phyloP scores from a whole-genome alignment of 2,888 invertebrate species.

The Drosophila paramelanica region DNA sequence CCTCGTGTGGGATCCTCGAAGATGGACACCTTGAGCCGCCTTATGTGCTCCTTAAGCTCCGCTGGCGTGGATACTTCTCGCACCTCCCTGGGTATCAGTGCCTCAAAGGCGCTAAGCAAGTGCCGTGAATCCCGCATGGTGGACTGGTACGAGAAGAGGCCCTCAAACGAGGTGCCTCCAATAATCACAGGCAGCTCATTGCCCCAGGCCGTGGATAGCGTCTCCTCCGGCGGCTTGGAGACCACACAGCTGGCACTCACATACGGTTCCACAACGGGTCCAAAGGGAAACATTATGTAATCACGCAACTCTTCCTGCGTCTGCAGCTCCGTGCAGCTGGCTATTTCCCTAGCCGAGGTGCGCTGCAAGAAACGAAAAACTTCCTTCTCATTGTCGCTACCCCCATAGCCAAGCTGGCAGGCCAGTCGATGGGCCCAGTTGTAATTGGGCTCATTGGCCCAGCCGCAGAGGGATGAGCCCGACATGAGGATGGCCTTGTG shows the following conservation, averaged over 20 bases:
- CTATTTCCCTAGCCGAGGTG: slow-evolving; percentile 54
- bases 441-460: slow-evolving; percentile 72
- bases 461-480: slow-evolving; percentile 76
- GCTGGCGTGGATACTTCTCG: slow-evolving; percentile 49
- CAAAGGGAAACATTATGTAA: slow-evolving; percentile 73
- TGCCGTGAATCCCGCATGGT: slow-evolving; percentile 41
- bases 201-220: slow-evolving; percentile 78
- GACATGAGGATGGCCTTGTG: slow-evolving; percentile 83
- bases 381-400: slow-evolving; percentile 83
- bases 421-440: slow-evolving; percentile 81
- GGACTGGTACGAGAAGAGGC: slow-evolving; percentile 75
- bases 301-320: slow-evolving; percentile 66
- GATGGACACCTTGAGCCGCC: slow-evolving; percentile 48
- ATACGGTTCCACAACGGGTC: slow-evolving; percentile 82
- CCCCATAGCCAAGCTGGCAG: slow-evolving; percentile 79
- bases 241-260: slow-evolving; percentile 73
- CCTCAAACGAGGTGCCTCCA: slow-evolving; percentile 83
- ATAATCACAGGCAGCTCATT: slow-evolving; percentile 81
- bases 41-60: slow-evolving; percentile 52
- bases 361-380: slow-evolving; percentile 68
- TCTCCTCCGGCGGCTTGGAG: slow-evolving; percentile 62
- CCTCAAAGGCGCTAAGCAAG: slow-evolving; percentile 59
- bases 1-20: slow-evolving; percentile 68
- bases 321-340: slow-evolving; percentile 54
- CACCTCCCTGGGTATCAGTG: slow-evolving; percentile 75